Base-by-base conservation (phyloP, 2,888 invertebrate genomes). In the Archips crataeganus region DNA sequence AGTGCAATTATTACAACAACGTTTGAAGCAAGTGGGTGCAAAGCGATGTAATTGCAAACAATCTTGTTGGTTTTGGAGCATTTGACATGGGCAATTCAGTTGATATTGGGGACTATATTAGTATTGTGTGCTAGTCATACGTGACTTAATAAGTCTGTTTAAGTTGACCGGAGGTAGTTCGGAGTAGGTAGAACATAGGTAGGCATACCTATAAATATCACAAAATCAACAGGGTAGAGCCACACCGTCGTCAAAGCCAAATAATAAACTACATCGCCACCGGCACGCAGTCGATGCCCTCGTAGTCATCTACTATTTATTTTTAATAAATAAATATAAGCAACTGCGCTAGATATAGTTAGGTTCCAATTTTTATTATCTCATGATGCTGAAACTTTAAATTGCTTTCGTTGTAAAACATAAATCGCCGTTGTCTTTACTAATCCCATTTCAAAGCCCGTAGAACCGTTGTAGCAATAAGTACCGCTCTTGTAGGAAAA, bases 1-100 rank as follows among this genome's bases (percentile, higher is more conserved):
- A 59, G 23, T 23, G 23, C 23, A 23, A 23, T 23, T 23, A 23
- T 23, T 23, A 23, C 23, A 23, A 65, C 60, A 54, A 57, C 62
- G 49, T 49, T 74, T 13, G 23, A 61, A 32, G n/a, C 49, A 63
- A 69, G 45, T 36, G 49, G 60, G 13, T 59, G 54, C 63, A 74
- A 63, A 74, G 23, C 73, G 64, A 60, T 69, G 51, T 69, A 73
- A 59, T 42, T 64, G 42, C 69, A 51, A 23, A 60, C 60, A 73
- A 69, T 73, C 69, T 59, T 49, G 60, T 60, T 63, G 68, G 34
- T 39, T 59, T 68, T n/a, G n/a, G 49, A 15, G 59, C 64, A 45
- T 60, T 74, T 51, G 63, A 74, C 64, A 60, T 59, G 59, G 39
- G 3, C 66, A 32, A 49, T 64, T 23, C 64, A 34, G 39, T 69